Evolutionary conservation across 2,888 invertebrate species (phyloP).

Genomic region (Petrophora chlorosata): DNA sequence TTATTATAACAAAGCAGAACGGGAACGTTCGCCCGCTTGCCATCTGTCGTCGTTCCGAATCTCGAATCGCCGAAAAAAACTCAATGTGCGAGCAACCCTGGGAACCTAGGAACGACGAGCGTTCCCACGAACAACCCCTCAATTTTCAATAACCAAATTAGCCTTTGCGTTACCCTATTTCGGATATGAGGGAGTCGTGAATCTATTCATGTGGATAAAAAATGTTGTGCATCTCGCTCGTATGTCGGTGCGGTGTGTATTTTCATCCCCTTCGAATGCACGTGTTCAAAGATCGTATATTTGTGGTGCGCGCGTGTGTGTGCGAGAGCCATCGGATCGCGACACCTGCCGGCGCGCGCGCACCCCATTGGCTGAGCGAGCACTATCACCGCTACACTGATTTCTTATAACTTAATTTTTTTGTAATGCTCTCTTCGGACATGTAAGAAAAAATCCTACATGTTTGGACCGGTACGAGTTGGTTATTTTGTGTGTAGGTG

Average conservation of each 20-base stretch:
- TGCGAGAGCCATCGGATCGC: conserved; percentile 65
- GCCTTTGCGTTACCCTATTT: conserved; percentile 85
- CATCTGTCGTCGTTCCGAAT: conserved; percentile 83
- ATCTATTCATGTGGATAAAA: conserved; percentile 82
- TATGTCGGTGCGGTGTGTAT: conserved; percentile 49
- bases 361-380: conserved; percentile 73
- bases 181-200: conserved; percentile 83
- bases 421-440: conserved; percentile 77
- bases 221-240: conserved; percentile 68
- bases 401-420: conserved; percentile 81
- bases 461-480: conserved; percentile 78
- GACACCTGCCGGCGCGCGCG: conserved; percentile 79
- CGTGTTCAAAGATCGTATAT: conserved; percentile 81
- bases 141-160: conserved; percentile 85
- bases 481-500: conserved; percentile 80
- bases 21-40: conserved; percentile 79
- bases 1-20: conserved; percentile 80
- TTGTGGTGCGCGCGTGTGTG: conserved; percentile 68
- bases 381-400: conserved; percentile 82
- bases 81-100: conserved; percentile 84
- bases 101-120: conserved; percentile 85
- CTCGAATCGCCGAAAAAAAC: conserved; percentile 78
- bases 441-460: conserved; percentile 78
- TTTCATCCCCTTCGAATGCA: conserved; percentile 81
- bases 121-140: conserved; percentile 87